These are phyloP conservation scores for Auanema freiburgensis DNA, from an alignment of 2,888 invertebrate genomes.

Conservation along the genomic window DNA sequence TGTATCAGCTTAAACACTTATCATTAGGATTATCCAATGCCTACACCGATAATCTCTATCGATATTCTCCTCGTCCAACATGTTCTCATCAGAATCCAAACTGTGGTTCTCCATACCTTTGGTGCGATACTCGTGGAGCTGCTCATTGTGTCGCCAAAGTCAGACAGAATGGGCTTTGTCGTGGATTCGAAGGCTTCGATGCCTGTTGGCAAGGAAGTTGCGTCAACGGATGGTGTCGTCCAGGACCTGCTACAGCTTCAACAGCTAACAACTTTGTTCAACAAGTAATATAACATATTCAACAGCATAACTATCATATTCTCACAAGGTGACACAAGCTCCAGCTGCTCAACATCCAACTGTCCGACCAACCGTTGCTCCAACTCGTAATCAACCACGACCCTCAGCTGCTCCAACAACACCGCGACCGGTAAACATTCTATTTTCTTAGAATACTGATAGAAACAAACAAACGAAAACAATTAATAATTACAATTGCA, in stretches of 20 bases:
- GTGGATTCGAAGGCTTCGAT: constrained; percentile 59
- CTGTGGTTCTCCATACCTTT: constrained; percentile 51
- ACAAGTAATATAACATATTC: not conserved
- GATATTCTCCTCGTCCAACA: constrained; percentile 57
- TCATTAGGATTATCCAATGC: constrained; percentile 57
- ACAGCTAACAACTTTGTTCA: not conserved
- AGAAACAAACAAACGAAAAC: too few species aligned
- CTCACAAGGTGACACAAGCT: not conserved
- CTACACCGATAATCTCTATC: constrained; percentile 61
- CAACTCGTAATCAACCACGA: constrained; percentile 20
- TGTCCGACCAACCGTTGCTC: not conserved
- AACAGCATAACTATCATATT: not conserved
- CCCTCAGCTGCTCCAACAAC: constrained; percentile 19
- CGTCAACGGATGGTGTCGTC: constrained; percentile 51
- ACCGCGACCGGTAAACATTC: not conserved
- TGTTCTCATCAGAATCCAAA: constrained; percentile 50
- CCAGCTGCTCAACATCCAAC: constrained; percentile 1
- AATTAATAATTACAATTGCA: not conserved
- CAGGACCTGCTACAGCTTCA: constrained; percentile 29
- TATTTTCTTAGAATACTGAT: too few species aligned
- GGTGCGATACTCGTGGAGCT: constrained; percentile 47
- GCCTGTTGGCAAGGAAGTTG: constrained; percentile 56
- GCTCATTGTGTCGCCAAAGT: constrained; percentile 61
- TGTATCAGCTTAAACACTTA: too few species aligned
- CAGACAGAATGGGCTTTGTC: constrained; percentile 50